Evolutionary conservation across 64 coral and sea anemone species (phyloP).

Genomic region (Platygyra sinensis): DNA sequence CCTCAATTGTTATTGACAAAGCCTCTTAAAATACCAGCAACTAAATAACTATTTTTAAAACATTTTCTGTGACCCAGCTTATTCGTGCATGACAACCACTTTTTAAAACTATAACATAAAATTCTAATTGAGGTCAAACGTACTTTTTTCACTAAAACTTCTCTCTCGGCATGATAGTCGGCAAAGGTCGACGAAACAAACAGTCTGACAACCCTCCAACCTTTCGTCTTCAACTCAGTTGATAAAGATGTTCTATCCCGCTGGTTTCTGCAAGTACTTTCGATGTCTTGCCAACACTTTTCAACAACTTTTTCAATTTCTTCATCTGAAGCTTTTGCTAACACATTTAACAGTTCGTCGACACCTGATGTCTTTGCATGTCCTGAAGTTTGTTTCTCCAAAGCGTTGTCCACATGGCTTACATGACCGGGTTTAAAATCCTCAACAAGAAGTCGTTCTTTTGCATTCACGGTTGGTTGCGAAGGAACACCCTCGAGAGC

Average conservation of each 20-base stretch:
- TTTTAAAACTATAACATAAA: background rate
- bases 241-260: background rate
- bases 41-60: too few species aligned
- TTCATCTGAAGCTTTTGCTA: constrained; percentile 50
- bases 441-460: background rate
- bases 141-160: constrained; percentile 80
- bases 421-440: constrained; percentile 21
- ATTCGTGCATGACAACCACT: too few species aligned
- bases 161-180: constrained; percentile 92
- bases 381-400: background rate
- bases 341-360: background rate
- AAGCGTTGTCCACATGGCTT: background rate
- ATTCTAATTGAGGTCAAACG: background rate
- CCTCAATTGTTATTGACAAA: too few species aligned
- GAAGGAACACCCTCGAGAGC: background rate
- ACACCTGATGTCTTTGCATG: constrained; percentile 5
- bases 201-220: constrained; percentile 81
- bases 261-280: constrained; percentile 9
- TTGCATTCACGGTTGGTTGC: background rate
- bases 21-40: too few species aligned
- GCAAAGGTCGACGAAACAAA: constrained; percentile 89
- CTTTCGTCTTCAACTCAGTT: background rate
- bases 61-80: too few species aligned
- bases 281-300: constrained; percentile 78
- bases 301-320: constrained; percentile 51